A percentile compares a stretch with the other conserved stretches of the same genome.
phyloP scores from a whole-genome alignment of 1,140 invertebrate species.

The Ridgeia piscesae region DNA sequence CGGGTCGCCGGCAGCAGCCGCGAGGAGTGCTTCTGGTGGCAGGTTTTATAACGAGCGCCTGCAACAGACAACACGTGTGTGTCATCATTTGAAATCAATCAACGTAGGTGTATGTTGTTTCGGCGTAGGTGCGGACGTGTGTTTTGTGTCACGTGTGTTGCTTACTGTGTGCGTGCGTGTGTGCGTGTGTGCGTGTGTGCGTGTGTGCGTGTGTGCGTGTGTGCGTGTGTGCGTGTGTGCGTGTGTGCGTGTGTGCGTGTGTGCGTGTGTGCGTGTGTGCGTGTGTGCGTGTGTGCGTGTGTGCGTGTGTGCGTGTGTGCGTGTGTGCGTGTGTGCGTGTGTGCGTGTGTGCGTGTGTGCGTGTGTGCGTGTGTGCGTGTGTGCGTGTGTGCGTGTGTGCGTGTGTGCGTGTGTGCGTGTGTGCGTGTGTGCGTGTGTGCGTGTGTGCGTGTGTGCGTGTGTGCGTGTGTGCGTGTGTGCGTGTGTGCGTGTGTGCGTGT shows the following conservation, averaged over 20 bases:
- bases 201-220: not conserved
- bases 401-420: not conserved
- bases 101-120: not conserved
- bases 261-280: not conserved
- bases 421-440: not conserved
- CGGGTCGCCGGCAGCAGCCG: too few species aligned
- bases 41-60: not conserved
- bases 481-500: not conserved
- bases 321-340: conserved; percentile 14
- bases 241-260: not conserved
- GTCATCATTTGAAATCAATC: not conserved
- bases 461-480: not conserved
- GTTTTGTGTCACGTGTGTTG: too few species aligned
- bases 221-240: not conserved
- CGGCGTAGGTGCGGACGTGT: not conserved
- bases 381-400: too few species aligned
- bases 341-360: conserved; percentile 10
- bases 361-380: not conserved
- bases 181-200: not conserved
- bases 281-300: conserved; percentile 11
- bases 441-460: not conserved
- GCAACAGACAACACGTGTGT: not conserved
- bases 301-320: conserved; percentile 12
- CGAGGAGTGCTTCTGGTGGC: too few species aligned
- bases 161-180: not conserved